These are phyloP conservation scores for Eupeodes corollae DNA, from an alignment of 1,140 invertebrate genomes.

Conservation along the genomic window DNA sequence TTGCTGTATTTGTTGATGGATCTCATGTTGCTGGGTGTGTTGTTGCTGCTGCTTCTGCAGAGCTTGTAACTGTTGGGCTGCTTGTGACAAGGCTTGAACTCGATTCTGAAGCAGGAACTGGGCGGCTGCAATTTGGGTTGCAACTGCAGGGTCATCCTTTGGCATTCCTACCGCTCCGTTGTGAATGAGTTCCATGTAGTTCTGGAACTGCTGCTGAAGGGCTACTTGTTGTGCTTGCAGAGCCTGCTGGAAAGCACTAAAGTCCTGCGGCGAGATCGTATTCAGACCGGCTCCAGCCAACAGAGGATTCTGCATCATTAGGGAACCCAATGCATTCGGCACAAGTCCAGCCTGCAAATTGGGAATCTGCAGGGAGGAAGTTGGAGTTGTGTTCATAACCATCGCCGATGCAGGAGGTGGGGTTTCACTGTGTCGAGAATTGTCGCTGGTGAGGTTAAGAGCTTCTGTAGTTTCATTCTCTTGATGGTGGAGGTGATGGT, in stretches of 20 bases:
- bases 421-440: slow-evolving; percentile 26
- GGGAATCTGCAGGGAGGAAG: neutral
- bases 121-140: slow-evolving; percentile 27
- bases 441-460: slow-evolving; percentile 32
- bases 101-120: slow-evolving; percentile 38
- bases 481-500: slow-evolving; percentile 19
- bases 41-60: slow-evolving; percentile 62
- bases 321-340: slow-evolving; percentile 2
- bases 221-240: slow-evolving; percentile 30
- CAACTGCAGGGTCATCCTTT: slow-evolving; percentile 25
- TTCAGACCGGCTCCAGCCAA: neutral
- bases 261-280: slow-evolving; percentile 24
- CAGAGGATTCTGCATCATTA: slow-evolving; percentile 2
- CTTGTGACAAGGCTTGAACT: slow-evolving; percentile 67
- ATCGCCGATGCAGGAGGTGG: slow-evolving; percentile 21
- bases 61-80: slow-evolving; percentile 69
- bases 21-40: slow-evolving; percentile 35
- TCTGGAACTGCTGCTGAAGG: slow-evolving; percentile 32
- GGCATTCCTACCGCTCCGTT: slow-evolving; percentile 22
- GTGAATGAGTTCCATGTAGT: slow-evolving; percentile 27
- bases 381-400: neutral
- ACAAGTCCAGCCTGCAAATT: slow-evolving; percentile 1
- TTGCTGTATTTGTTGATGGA: slow-evolving; percentile 38
- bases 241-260: slow-evolving; percentile 28
- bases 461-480: slow-evolving; percentile 27